phyloP scores from a whole-genome alignment of 2,113 vertebrate species.

The Pedionomus torquatus region DNA sequence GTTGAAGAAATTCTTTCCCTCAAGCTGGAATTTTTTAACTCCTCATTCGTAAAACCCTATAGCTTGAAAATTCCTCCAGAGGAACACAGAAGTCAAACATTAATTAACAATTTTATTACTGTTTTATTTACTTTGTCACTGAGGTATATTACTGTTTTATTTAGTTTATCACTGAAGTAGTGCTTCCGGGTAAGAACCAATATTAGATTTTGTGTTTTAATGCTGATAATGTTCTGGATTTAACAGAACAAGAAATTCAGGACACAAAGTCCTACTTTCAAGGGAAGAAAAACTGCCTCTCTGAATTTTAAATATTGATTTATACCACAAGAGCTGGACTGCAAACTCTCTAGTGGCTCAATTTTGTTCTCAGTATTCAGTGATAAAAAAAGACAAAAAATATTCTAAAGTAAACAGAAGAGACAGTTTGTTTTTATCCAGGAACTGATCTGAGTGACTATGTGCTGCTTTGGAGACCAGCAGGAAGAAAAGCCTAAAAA shows the following conservation, averaged over 20 bases:
- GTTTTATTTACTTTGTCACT: neutral
- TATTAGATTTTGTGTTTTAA: neutral
- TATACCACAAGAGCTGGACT: slow-evolving; percentile 35
- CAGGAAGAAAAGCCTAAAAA: neutral
- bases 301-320: slow-evolving; percentile 70
- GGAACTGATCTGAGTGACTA: neutral
- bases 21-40: neutral
- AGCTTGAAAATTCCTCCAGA: slow-evolving; percentile 11
- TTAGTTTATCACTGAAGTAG: neutral
- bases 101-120: slow-evolving; percentile 31
- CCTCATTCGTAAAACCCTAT: slow-evolving; percentile 6
- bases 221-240: slow-evolving; percentile 5
- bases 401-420: slow-evolving; percentile 41
- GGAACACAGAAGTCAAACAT: neutral
- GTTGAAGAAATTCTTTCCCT: neutral
- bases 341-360: slow-evolving; percentile 9
- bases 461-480: neutral
- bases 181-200: slow-evolving; percentile 2
- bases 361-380: slow-evolving; percentile 44
- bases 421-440: slow-evolving; percentile 48
- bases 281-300: slow-evolving; percentile 12
- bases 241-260: slow-evolving; percentile 55
- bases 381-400: neutral
- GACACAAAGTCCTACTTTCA: neutral
- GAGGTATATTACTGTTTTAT: neutral